Percentiles rank a stretch among this genome's conserved stretches.
Evolutionary conservation across 2,113 vertebrate genomes (phyloP).

Genomic region (Xiphophorus maculatus): DNA sequence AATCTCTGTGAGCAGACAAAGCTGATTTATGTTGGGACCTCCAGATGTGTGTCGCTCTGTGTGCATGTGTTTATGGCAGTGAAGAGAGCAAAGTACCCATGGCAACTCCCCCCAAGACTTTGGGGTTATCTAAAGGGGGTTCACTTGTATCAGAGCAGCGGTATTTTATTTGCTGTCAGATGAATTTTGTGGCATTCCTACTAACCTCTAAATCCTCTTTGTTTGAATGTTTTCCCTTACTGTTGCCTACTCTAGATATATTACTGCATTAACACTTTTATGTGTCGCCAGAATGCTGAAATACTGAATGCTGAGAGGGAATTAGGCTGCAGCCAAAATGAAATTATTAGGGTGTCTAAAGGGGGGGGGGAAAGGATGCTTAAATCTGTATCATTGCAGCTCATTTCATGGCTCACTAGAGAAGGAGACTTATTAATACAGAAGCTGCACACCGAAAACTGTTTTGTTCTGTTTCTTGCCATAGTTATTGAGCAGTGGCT

Average conservation of each 20-base stretch:
- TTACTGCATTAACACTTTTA: constrained; percentile 62
- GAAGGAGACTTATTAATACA: constrained; percentile 63
- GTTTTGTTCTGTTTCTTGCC: constrained; percentile 64
- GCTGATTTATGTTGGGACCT: constrained; percentile 61
- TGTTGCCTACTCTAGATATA: constrained; percentile 35
- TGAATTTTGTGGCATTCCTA: constrained; percentile 57
- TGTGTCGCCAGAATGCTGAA: constrained; percentile 57
- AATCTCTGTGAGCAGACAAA: constrained; percentile 62
- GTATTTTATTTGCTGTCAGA: constrained; percentile 52
- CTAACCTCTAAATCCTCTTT: constrained; percentile 57
- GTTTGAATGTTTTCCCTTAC: constrained; percentile 69
- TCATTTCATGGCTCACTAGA: constrained; percentile 69
- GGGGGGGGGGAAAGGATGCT: constrained; percentile 19
- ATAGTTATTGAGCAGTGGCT: constrained; percentile 53
- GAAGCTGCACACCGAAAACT: constrained; percentile 48
- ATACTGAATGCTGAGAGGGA: constrained; percentile 50
- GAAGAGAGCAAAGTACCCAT: constrained; percentile 27
- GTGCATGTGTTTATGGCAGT: constrained; percentile 22
- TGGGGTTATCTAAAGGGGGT: constrained; percentile 45
- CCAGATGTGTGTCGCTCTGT: constrained; percentile 33
- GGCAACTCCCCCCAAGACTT: constrained; percentile 9
- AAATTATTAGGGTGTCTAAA: constrained; percentile 60
- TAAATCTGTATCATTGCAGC: constrained; percentile 65
- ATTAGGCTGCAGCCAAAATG: constrained; percentile 65
- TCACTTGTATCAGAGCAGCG: constrained; percentile 37